Conservation (phyloP, 2,888 invertebrate genomes). For the Argyra leucocephala region DNA sequence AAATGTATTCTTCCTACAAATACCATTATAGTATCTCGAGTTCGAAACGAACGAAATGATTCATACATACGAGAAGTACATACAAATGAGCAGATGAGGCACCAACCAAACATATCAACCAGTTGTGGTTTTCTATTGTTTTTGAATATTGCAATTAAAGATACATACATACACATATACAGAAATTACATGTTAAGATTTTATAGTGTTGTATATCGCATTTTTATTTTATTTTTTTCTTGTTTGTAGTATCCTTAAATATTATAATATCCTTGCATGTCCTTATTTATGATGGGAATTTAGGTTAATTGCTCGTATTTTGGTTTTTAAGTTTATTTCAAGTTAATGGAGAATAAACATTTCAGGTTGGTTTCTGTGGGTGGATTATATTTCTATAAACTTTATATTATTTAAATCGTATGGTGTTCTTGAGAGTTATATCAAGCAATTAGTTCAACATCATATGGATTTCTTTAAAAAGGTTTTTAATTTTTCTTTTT, state of each 20-base stretch:
- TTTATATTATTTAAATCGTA: too few species aligned
- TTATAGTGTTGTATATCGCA: too few species aligned
- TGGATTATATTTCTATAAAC: not conserved
- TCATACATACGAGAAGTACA: too few species aligned
- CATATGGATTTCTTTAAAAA: not conserved
- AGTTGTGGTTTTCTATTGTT: not conserved
- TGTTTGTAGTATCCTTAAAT: too few species aligned
- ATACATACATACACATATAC: not conserved
- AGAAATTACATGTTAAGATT: too few species aligned
- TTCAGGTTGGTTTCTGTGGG: not conserved
- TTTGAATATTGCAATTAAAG: not conserved
- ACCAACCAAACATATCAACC: not conserved
- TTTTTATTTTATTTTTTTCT: too few species aligned
- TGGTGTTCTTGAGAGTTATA: not conserved
- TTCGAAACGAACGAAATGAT: too few species aligned
- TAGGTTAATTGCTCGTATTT: conserved; percentile 3
- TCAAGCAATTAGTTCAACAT: not conserved
- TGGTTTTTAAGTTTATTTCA: not conserved
- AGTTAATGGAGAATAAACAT: not conserved
- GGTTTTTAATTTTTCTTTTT: too few species aligned
- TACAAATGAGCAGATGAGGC: too few species aligned
- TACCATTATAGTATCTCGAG: too few species aligned
- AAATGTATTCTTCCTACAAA: too few species aligned
- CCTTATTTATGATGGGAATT: not conserved
- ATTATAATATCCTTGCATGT: not conserved